Percentiles rank a stretch among this genome's conserved stretches.
Evolutionary conservation across 2,113 vertebrate species (phyloP).

Genomic region (Ailurus styani): DNA sequence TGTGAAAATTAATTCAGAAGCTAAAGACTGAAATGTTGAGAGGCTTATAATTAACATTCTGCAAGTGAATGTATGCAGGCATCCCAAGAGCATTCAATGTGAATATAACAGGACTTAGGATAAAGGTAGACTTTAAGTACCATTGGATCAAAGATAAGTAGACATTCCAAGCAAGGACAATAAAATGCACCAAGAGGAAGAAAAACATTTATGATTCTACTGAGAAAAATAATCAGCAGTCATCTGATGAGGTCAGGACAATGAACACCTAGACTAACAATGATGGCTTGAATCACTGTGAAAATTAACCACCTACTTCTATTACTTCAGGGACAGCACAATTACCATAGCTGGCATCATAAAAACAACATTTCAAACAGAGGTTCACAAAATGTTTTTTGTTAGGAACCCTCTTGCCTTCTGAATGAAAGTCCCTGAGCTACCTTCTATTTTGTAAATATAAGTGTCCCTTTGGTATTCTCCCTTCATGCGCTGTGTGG

Average conservation of each 20-base stretch:
- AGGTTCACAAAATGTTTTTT: constrained; percentile 42
- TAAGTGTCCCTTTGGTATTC: not conserved
- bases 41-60: not conserved
- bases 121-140: not conserved
- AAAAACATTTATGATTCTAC: constrained; percentile 13
- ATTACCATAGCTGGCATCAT: constrained; percentile 55
- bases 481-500: not conserved
- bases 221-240: constrained; percentile 53
- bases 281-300: constrained; percentile 48
- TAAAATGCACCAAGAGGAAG: not conserved
- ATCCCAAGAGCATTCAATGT: not conserved
- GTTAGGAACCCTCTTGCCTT: constrained; percentile 11
- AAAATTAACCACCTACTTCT: constrained; percentile 58
- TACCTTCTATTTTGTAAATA: constrained; percentile 1
- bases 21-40: not conserved
- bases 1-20: not conserved
- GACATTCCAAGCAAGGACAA: constrained; percentile 23
- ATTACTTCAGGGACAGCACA: constrained; percentile 11
- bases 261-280: constrained; percentile 44
- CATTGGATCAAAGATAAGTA: constrained; percentile 28
- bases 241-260: constrained; percentile 59
- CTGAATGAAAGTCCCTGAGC: not conserved
- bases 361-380: constrained; percentile 56
- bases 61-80: not conserved
- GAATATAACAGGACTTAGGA: not conserved